A percentile compares a stretch with the other conserved stretches of the same genome.
These are phyloP conservation scores for Syrmaticus mikado DNA, from an alignment of 2,113 vertebrate genomes.

Conservation along the genomic window DNA sequence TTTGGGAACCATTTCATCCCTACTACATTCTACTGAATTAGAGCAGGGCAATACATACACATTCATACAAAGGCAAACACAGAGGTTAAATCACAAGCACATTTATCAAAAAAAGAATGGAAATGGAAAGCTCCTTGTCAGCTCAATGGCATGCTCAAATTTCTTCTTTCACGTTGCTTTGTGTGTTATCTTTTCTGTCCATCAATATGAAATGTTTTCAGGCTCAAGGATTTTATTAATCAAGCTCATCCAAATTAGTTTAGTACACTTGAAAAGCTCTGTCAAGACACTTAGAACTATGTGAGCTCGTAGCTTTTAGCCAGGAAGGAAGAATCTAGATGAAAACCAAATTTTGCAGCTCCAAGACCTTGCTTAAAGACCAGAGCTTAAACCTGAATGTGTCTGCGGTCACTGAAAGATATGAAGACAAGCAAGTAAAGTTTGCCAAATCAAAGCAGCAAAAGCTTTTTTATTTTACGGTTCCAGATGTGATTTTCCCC, in stretches of 20 bases:
- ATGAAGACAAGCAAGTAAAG: not conserved
- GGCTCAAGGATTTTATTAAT: constrained; percentile 17
- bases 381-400: not conserved
- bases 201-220: constrained; percentile 11
- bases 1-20: not conserved
- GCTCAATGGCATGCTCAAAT: not conserved
- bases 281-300: not conserved
- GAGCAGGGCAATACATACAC: not conserved
- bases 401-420: not conserved
- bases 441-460: not conserved
- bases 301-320: not conserved
- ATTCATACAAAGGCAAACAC: not conserved
- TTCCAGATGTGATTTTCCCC: not conserved
- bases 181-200: not conserved
- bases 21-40: fast-evolving
- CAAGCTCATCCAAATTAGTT: not conserved
- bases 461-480: not conserved
- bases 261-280: not conserved
- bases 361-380: not conserved
- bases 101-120: not conserved
- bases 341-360: not conserved
- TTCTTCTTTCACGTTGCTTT: not conserved
- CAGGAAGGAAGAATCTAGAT: not conserved
- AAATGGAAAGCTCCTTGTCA: not conserved
- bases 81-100: not conserved